Conservation (phyloP, 2,888 invertebrate species). For the Hydrotaea diabolus region DNA sequence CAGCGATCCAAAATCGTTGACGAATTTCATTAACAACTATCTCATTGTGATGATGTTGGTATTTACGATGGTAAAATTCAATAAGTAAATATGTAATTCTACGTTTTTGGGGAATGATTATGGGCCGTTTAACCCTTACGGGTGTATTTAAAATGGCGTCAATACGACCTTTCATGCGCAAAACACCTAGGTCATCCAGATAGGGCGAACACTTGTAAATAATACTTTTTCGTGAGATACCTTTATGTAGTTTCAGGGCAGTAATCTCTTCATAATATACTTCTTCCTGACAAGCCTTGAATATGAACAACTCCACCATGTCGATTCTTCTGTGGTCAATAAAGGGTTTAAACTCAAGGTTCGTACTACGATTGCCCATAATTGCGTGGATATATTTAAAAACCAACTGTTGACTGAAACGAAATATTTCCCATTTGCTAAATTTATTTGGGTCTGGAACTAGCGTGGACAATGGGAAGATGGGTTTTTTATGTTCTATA, state of each 20-base stretch:
- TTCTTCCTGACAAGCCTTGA: constrained; percentile 36
- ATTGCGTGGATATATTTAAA: background rate
- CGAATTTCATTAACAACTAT: constrained; percentile 47
- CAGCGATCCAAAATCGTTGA: constrained; percentile 16
- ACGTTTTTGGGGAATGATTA: constrained; percentile 54
- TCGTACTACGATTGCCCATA: constrained; percentile 17
- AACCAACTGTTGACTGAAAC: constrained; percentile 12
- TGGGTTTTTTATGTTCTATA: background rate
- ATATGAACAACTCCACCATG: constrained; percentile 32
- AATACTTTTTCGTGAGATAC: background rate
- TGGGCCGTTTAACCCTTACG: constrained; percentile 45
- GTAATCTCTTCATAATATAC: constrained; percentile 29
- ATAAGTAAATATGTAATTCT: constrained; percentile 49
- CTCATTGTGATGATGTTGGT: constrained; percentile 33
- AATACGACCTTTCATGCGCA: constrained; percentile 46
- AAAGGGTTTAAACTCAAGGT: constrained; percentile 9
- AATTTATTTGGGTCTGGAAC: constrained; percentile 21
- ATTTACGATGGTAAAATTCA: constrained; percentile 34
- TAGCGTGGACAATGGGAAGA: background rate
- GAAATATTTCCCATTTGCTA: constrained; percentile 47
- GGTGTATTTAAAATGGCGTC: constrained; percentile 34
- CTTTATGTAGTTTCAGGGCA: background rate
- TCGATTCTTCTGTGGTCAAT: background rate
- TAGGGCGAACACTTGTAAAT: constrained; percentile 11
- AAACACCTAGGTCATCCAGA: background rate